Percentiles rank a stretch among this genome's conserved stretches.
phyloP scores from a whole-genome alignment of 2,888 invertebrate genomes.

The Ochropacha duplaris region DNA sequence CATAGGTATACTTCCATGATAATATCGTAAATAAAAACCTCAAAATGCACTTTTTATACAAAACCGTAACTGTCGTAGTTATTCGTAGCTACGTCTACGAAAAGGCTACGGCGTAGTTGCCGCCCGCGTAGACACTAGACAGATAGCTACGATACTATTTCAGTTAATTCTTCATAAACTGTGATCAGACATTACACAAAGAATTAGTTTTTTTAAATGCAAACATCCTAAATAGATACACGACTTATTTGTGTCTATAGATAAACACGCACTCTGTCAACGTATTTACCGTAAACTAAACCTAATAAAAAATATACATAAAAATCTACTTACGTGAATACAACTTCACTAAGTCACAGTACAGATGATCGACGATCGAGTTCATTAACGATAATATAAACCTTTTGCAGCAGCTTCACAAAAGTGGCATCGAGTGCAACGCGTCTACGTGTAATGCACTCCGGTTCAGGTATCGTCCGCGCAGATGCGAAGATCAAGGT shows the following conservation, averaged over 20 bases:
- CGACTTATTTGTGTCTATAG: background rate
- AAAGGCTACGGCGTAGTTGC: background rate
- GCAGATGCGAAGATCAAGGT: slow-evolving; percentile 15
- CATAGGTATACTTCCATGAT: no score
- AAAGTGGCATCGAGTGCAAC: background rate
- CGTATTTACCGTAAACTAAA: no score
- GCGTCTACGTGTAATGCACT: slow-evolving; percentile 3
- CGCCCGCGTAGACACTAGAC: background rate
- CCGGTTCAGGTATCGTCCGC: slow-evolving; percentile 10
- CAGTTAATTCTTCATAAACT: background rate
- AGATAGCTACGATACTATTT: background rate
- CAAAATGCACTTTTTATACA: no score
- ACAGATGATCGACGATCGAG: no score
- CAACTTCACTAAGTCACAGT: no score
- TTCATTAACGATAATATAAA: background rate
- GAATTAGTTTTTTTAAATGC: no score
- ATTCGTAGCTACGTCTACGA: background rate
- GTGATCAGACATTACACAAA: background rate
- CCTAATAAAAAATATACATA: no score
- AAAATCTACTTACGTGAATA: background rate
- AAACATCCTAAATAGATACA: background rate
- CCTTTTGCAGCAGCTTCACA: background rate
- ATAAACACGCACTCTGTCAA: no score
- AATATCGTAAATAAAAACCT: no score
- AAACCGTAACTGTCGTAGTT: no score